Base-by-base conservation (phyloP, 30 jellyfish, hydroid and myxozoan species). In the Clytia hemisphaerica region DNA sequence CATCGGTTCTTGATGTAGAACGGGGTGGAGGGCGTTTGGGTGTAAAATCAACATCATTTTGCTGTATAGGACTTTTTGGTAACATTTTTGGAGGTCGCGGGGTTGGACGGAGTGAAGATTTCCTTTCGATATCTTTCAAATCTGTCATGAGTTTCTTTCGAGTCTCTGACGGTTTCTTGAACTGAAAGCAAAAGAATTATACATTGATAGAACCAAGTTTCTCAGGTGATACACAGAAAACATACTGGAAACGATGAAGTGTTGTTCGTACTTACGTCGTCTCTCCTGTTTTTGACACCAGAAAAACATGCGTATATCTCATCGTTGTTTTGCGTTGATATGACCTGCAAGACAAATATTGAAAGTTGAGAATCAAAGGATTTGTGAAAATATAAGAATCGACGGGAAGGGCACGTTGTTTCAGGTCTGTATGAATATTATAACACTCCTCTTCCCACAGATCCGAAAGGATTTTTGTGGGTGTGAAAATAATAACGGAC, bases 241-340 rank as follows among this genome's bases (percentile, higher is more conserved):
- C 18, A 14, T 14, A 12, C 30, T 51, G 66, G 24, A 51, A 14
- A 31, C 24, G 24, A 51, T 16, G 54, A 42, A 16, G 14, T 42
- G 0, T 21, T 51, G 30, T 51, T 1, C 30, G 66, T 51, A 15
- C 24, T 51, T 12, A 31, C 66, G 31, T 22, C 24, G 14, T 51
- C 0, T 31, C 30, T 46, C 9, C 24, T 27, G 9, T 46, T 44
- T 65, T 82, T 73, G 22, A 82, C 12, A 15, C 95, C 95, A 36
- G 95, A 84, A 58, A 84, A 84, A 6, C 92, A 75, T 1, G 95
- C 60, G 31, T 66, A 67, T 60, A 75, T 67, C 69, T 78, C 92
- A 26, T 73, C 85, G 2, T 86, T 83, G 46, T 84, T 84, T 10
- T 86, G 81, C 6, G 95, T 57, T n/a, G 79, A 77, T 15, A 84